Conservation (phyloP, 2,797 vertebrate genomes). For the Enteromius afrohamiltoni region DNA sequence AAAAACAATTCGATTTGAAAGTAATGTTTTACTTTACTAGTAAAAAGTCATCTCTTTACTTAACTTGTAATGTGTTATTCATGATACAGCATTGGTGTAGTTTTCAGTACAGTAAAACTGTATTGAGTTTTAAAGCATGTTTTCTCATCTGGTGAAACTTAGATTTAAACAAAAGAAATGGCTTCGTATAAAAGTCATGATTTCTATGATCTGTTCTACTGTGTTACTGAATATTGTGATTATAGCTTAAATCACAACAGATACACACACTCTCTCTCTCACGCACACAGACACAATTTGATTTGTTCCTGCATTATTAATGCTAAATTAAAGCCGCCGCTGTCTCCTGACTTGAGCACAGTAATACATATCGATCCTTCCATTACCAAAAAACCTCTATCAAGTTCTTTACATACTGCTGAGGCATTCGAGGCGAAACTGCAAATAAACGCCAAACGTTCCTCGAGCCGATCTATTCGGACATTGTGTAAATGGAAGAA, state of each 20-base stretch:
- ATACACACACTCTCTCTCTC: slow-evolving; percentile 20
- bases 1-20: background rate
- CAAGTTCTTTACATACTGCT: slow-evolving; percentile 64
- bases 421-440: slow-evolving; percentile 33
- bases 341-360: slow-evolving; percentile 73
- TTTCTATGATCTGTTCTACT: background rate
- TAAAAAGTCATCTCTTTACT: background rate
- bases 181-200: background rate
- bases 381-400: slow-evolving; percentile 72
- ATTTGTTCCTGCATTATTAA: slow-evolving; percentile 74
- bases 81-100: background rate
- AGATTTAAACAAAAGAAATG: background rate
- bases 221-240: background rate
- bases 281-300: slow-evolving; percentile 27
- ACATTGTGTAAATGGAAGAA: background rate
- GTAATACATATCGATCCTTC: slow-evolving; percentile 76
- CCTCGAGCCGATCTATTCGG: background rate
- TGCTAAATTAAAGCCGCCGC: slow-evolving; percentile 77
- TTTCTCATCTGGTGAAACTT: background rate
- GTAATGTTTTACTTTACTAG: background rate
- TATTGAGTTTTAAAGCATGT: background rate
- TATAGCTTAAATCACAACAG: background rate
- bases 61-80: background rate
- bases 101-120: no score
- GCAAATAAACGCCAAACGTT: background rate